Base-by-base conservation (phyloP, 2,113 vertebrate genomes). In the Solea senegalensis region DNA sequence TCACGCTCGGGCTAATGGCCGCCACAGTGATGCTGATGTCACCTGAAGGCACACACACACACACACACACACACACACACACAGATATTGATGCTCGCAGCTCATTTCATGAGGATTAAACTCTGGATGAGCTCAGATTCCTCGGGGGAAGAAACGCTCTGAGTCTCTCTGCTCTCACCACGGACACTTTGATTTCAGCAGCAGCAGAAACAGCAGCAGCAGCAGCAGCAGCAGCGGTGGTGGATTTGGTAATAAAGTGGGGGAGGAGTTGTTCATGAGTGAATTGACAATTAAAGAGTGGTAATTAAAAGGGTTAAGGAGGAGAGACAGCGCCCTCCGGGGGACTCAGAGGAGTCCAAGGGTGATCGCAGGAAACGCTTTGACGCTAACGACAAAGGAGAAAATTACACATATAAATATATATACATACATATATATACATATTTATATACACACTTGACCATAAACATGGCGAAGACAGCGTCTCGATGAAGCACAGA, bases 81-180 rank as follows among this genome's bases (percentile, higher is more conserved):
- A 28, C 41, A 52, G 45, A 64, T 69, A 71, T 52, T 16, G 10
- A 41, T 59, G 57, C 65, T 53, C n/a, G 39, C 65, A 45, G 78
- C 65, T 87, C 76, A 74, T 88, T 88, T 74, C 61, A 55, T 7
- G 54, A 74, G 72, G 86, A 88, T 86, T 81, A 80, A 84, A 82
- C 71, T 88, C 77, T 75, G 52, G 82, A 74, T 85, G 83, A 80
- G 81, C 72, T 55, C 59, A 72, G 53, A 51, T 56, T 72, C 68
- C 80, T 80, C 69, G 21, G 51, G 76, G 80, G 71, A 63, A 16
- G 10, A 66, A 49, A 15, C 49, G 21, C 21, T 21, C 21, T 21
- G 21, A 1, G 21, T 21, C 52, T 51, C 16, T 45, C 48, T 26
- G 55, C 77, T 68, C 69, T 7, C 66, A 43, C 45, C 74, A 56